Evolutionary conservation across 2,888 invertebrate genomes (phyloP), one percentile per base, ranked within the genome.

Genomic region (Endomychus coccineus): DNA sequence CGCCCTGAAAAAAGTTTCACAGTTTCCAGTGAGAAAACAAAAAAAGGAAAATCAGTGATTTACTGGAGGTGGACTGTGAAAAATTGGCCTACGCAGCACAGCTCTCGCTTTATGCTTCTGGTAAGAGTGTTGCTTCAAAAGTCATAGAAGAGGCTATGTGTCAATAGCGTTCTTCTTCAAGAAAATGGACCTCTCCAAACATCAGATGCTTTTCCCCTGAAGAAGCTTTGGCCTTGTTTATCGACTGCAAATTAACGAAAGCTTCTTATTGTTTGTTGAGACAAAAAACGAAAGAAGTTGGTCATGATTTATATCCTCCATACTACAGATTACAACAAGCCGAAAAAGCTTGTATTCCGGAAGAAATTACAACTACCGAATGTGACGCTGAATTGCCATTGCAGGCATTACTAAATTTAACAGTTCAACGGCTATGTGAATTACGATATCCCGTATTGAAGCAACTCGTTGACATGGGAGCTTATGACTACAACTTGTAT

Each of bases 281-380:
- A n/a, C n/a, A n/a, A n/a, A n/a, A n/a, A n/a, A n/a, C n/a, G n/a
- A n/a, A n/a, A n/a, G n/a, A n/a, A n/a, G n/a, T n/a, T n/a, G n/a
- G n/a, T n/a, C n/a, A n/a, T n/a, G n/a, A n/a, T n/a, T n/a, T n/a
- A n/a, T n/a, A n/a, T n/a, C 15, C 27, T n/a, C 4, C 27, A 3
- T 27, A 27, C 27, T 27, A 27, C 27, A 27, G 11, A 12, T 27
- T 27, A 27, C 27, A 27, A 27, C 27, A 27, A 6, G 27, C 27
- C 6, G 14, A 27, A 27, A 27, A 27, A 19, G 21, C 21, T 19
- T 27, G 27, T 15, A 5, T 13, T 6, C 12, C 11, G 4, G 27
- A 27, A 12, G 11, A 27, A 4, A 27, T 27, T n/a, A 27, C 27
- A 27, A 13, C n/a, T 27, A 27, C 27, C 27, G 27, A 27, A 27